These are phyloP conservation scores for Sphyrna mokarran DNA, from an alignment of 2,113 vertebrate species.

Conservation along the genomic window DNA sequence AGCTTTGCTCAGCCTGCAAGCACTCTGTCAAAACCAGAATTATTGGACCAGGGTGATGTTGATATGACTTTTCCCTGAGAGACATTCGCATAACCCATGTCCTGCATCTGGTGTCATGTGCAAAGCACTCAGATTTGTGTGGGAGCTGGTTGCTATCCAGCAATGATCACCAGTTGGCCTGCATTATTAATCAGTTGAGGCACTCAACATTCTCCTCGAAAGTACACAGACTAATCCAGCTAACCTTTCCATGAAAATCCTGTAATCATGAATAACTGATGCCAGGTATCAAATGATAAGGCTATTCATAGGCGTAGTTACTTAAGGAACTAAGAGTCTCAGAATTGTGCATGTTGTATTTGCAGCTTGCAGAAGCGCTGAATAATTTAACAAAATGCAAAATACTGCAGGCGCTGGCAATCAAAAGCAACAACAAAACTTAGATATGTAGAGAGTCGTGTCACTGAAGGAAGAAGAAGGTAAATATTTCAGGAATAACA, in stretches of 20 bases:
- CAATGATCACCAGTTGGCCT: not conserved
- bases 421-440: not conserved
- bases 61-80: not conserved
- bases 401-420: not conserved
- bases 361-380: not conserved
- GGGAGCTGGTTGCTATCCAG: not conserved
- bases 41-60: not conserved
- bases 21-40: not conserved
- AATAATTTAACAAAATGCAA: conserved; percentile 24
- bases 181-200: not conserved
- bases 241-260: not conserved
- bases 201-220: not conserved
- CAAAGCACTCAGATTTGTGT: not conserved
- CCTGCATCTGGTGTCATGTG: not conserved
- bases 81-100: not conserved
- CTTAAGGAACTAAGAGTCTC: not conserved
- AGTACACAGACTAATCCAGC: not conserved
- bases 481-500: not conserved
- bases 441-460: not conserved
- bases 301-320: not conserved
- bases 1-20: not conserved
- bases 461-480: no score
- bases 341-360: not conserved
- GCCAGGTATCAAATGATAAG: not conserved
- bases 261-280: not conserved